Conservation (phyloP, 1,140 invertebrate species). For the Diachasmimorpha longicaudata region DNA sequence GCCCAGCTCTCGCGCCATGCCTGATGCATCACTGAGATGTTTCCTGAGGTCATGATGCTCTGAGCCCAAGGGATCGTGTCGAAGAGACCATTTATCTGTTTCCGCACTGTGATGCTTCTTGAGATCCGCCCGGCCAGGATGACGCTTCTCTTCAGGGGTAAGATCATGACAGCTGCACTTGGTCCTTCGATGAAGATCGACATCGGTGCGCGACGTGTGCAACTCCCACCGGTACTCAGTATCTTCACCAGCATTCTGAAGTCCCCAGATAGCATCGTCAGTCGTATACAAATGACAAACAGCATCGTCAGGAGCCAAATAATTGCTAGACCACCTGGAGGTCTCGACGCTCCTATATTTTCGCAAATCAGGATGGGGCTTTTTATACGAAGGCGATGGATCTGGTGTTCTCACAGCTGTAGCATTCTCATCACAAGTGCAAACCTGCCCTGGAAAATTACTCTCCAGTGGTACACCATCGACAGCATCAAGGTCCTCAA, state of each 20-base stretch:
- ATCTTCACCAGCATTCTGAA: slow-evolving; percentile 37
- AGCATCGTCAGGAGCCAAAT: slow-evolving; percentile 55
- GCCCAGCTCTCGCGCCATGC: slow-evolving; percentile 47
- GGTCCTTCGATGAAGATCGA: slow-evolving; percentile 43
- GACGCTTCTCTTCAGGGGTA: slow-evolving; percentile 48
- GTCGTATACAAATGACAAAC: slow-evolving; percentile 46
- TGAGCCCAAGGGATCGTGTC: slow-evolving; percentile 33
- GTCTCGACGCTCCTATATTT: slow-evolving; percentile 44
- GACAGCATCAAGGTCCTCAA: slow-evolving; percentile 58
- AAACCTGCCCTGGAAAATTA: slow-evolving; percentile 35
- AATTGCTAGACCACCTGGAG: slow-evolving; percentile 45
- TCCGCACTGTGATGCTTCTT: slow-evolving; percentile 59
- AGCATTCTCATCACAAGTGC: slow-evolving; percentile 34
- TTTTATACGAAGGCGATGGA: neutral
- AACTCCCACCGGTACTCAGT: slow-evolving; percentile 57
- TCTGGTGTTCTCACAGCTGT: neutral
- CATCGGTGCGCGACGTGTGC: slow-evolving; percentile 54
- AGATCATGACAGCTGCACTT: slow-evolving; percentile 53
- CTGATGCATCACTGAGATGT: slow-evolving; percentile 56
- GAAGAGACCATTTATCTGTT: slow-evolving; percentile 55
- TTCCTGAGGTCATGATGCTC: slow-evolving; percentile 50
- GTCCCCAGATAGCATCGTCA: slow-evolving; percentile 3
- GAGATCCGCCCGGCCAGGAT: slow-evolving; percentile 50
- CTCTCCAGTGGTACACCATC: slow-evolving; percentile 45
- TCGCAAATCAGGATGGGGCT: slow-evolving; percentile 35